Evolutionary conservation across 2,888 invertebrate genomes (phyloP), one percentile per base, ranked within the genome.

Genomic region (Mechanitis mazaeus): DNA sequence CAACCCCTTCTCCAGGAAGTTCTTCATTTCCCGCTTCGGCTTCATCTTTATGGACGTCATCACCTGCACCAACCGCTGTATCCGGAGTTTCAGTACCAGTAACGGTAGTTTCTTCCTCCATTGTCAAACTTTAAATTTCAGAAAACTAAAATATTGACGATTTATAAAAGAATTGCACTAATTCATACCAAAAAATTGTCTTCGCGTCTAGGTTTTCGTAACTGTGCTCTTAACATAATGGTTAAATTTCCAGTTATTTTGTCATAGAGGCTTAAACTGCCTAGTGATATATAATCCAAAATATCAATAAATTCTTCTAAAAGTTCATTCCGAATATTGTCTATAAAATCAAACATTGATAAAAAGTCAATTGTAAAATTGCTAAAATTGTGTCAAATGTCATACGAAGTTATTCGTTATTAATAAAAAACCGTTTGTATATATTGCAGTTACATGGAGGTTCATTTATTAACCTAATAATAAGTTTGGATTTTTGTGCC

Each of bases 171-270:
- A 57, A 46, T 7, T 31, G 20, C 20, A 50, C 38, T 9, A 55
- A 33, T 55, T 84, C 76, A 87, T 68, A 86, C 85, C 64, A 83
- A 70, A 69, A 75, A 81, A 46, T 80, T 78, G 66, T 87, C 83
- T 61, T 77, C 76, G 62, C 80, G 75, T 82, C 79, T 76, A 60
- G 79, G 79, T 68, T 78, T 83, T 38, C 74, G 74, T 55, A 87
- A 79, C 31, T 83, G 75, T 63, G 71, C 70, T 55, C 87, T 78
- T 9, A 87, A 69, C 55, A 80, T 74, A 55, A 75, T 59, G 46
- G 81, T 85, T 65, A 87, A 72, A 68, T 85, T 85, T 64, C 77
- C 81, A 7, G 85, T 87, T 67, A 87, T 85, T 77, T 76, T 82
- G 65, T 84, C 81, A 79, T 84, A 86, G 50, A 87, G 71, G 65